phyloP scores from a whole-genome alignment of 2,888 invertebrate genomes.

The Trissolcus japonicus region DNA sequence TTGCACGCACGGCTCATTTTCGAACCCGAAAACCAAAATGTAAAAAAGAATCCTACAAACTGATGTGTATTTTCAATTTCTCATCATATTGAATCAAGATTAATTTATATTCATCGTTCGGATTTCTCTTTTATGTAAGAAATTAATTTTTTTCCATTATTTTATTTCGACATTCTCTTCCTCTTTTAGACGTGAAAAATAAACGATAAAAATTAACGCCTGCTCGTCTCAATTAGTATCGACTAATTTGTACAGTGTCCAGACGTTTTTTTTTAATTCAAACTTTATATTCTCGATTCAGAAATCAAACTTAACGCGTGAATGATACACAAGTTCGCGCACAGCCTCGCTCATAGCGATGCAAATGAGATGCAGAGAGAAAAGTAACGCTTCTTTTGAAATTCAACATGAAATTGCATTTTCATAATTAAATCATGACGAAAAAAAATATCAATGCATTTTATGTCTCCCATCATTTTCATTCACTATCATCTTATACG shows the following conservation, averaged over 20 bases:
- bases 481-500: background rate
- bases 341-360: slow-evolving; percentile 29
- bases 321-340: slow-evolving; percentile 32
- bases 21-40: background rate
- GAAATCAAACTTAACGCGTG: slow-evolving; percentile 17
- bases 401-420: slow-evolving; percentile 37
- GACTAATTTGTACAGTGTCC: slow-evolving; percentile 30
- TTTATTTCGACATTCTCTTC: background rate
- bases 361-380: slow-evolving; percentile 32
- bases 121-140: slow-evolving; percentile 15
- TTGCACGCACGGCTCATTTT: background rate
- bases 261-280: slow-evolving; percentile 16
- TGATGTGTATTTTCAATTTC: slow-evolving; percentile 2
- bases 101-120: slow-evolving; percentile 9
- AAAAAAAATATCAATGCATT: slow-evolving; percentile 17
- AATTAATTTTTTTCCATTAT: background rate
- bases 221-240: slow-evolving; percentile 27
- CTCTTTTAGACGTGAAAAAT: background rate
- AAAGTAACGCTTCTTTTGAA: slow-evolving; percentile 24
- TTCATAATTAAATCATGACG: slow-evolving; percentile 36
- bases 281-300: slow-evolving; percentile 10
- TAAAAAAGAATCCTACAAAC: background rate
- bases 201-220: slow-evolving; percentile 6
- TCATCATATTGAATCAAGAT: slow-evolving; percentile 14
- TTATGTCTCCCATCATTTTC: slow-evolving; percentile 24